These are phyloP conservation scores for Sceloporus undulatus DNA, from an alignment of 2,113 vertebrate species.

Conservation along the genomic window DNA sequence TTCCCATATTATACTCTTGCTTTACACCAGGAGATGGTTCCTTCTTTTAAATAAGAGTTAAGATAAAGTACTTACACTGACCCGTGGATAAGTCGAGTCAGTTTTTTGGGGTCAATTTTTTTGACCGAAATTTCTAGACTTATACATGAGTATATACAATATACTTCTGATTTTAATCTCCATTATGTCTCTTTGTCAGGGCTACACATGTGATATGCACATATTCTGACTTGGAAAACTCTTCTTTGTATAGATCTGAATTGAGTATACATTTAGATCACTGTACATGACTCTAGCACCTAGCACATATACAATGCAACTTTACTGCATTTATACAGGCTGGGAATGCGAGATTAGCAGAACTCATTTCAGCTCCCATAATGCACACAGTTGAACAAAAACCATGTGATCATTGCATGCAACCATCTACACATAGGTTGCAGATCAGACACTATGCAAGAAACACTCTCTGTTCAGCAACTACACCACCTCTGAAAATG, in stretches of 20 bases:
- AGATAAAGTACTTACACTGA: too few relatives aligned
- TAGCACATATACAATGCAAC: neutral
- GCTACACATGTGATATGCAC: neutral
- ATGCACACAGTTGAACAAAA: neutral
- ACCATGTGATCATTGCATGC: neutral
- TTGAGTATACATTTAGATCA: neutral
- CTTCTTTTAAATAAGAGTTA: too few relatives aligned
- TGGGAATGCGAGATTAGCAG: neutral
- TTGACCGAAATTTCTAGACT: too few relatives aligned
- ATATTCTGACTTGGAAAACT: neutral
- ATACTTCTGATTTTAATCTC: neutral
- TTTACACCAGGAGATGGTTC: too few relatives aligned
- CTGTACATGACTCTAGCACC: neutral
- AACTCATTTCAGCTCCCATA: neutral
- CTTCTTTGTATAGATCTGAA: neutral
- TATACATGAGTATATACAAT: too few relatives aligned
- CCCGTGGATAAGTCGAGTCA: too few relatives aligned
- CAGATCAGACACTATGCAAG: neutral
- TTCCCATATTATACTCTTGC: too few relatives aligned
- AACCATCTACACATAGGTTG: neutral
- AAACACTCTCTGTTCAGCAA: neutral
- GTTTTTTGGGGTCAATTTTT: too few relatives aligned
- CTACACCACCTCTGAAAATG: neutral
- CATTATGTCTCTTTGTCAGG: neutral
- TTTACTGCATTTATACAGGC: neutral